Base-by-base conservation (phyloP, 2,888 invertebrate genomes). In the Aphodius granarius region DNA sequence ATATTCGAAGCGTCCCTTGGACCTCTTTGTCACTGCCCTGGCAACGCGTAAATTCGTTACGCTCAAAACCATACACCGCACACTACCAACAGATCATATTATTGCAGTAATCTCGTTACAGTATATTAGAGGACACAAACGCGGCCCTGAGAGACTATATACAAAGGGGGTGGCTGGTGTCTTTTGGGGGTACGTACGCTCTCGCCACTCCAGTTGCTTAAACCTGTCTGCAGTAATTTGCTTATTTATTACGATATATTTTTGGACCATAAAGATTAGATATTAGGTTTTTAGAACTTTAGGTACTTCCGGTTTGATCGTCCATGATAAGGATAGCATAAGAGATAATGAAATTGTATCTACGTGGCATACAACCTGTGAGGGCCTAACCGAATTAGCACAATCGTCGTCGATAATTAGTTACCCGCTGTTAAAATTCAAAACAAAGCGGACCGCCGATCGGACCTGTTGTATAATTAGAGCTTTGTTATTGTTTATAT, bases 21-120 rank as follows among this genome's bases (percentile, higher is more conserved):
- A 66, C 68, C 75, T 68, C 68, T 68, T 68, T 68, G 21, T 22
- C 68, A 13, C 43, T 43, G 43, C 77, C 78, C 82, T 83, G 82
- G 82, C 81, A 84, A 84, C 85, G 83, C 84, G 84, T 82, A 82
- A 84, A 83, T 83, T 82, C 85, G 85, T 85, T 84, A 85, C 84
- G 84, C 81, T 79, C 78, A 80, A 68, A 68, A 68, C 68, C 21
- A 22, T 68, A 22, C 68, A 68, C 68, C 20, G 68, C 80, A 80
- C 80, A 81, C 82, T 83, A 83, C 83, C 82, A 71, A 75, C 75
- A 84, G 85, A 86, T 86, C 84, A 81, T 78, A 81, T 82, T 80
- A 82, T 81, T 78, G 78, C 78, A 74, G 79, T 81, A 82, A 82
- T 82, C 78, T 78, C 76, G 79, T 82, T 82, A 82, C 76, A 63